Base-by-base conservation (phyloP, 2,797 vertebrate genomes). In the Tiaroga cobitis region DNA sequence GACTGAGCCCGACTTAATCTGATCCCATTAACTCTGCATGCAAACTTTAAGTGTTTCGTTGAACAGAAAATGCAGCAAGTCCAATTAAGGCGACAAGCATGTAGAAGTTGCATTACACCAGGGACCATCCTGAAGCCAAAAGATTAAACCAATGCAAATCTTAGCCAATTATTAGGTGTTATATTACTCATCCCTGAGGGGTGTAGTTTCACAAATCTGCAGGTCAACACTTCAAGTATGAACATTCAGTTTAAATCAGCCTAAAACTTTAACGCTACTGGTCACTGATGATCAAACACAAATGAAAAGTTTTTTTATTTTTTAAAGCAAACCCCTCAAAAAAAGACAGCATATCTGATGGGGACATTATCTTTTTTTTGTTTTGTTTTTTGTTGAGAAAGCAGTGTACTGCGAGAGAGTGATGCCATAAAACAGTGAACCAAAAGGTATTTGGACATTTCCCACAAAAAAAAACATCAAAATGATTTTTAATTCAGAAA, bases 341-440 rank as follows among this genome's bases (percentile, higher is more conserved):
- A n/a, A 21, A 41, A 65, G 65, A 46, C 8, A 86, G 81, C 83
- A 81, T 63, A 89, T 89, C 83, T 89, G 86, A 81, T 84, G 70
- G 39, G 86, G 86, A 89, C 88, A 87, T 89, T 69, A n/a, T n/a
- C n/a, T n/a, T n/a, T n/a, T n/a, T n/a, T n/a, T n/a, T n/a, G n/a
- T n/a, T n/a, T n/a, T n/a, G n/a, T n/a, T n/a, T n/a, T n/a, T n/a
- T n/a, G n/a, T n/a, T n/a, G 8, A 15, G 18, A 75, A 75, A 34
- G 29, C 29, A 37, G 26, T 56, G 79, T 18, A 54, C 2, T 4
- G 34, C 6, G 68, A 80, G 39, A 68, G 2, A 63, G 16, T 5
- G 10, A n/a, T 34, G 5, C 46, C 46, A 56, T 37, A 41, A 37
- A 41, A 39, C 26, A 8, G 16, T 34, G 11, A 24, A 7, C 43